Conservation (phyloP, 2,797 vertebrate species). For the Hippoglossus hippoglossus region DNA sequence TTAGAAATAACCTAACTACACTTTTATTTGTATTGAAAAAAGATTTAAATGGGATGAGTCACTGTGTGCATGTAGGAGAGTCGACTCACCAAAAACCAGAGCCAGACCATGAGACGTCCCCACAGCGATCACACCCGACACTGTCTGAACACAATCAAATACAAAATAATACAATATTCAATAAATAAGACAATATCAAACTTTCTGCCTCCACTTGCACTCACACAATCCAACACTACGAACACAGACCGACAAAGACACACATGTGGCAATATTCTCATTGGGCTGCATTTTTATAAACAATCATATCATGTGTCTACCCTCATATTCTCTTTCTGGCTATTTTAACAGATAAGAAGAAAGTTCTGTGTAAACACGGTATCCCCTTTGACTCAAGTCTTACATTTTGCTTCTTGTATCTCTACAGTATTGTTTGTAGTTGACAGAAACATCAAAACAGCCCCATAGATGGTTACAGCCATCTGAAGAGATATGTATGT, state of each 20-base stretch:
- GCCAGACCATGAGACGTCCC: slow-evolving; percentile 97
- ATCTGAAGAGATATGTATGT: too few species aligned
- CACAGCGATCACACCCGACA: slow-evolving; percentile 94
- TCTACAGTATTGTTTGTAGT: too few species aligned
- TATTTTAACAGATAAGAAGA: too few species aligned
- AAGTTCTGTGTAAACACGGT: background rate
- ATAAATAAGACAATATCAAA: background rate
- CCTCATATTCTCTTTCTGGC: too few species aligned
- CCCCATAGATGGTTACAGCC: too few species aligned
- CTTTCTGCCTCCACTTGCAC: background rate
- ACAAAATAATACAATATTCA: background rate
- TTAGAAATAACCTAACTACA: too few species aligned
- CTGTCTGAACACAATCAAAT: slow-evolving; percentile 82
- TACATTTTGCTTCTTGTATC: too few species aligned
- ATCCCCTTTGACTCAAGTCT: too few species aligned
- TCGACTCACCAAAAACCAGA: slow-evolving; percentile 93
- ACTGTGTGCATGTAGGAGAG: background rate
- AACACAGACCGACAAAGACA: background rate
- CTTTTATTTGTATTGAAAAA: background rate
- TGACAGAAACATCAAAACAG: too few species aligned
- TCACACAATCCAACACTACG: too few species aligned
- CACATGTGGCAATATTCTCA: background rate
- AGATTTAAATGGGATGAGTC: background rate
- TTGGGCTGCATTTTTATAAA: background rate
- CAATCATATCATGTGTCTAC: too few species aligned